phyloP scores from a whole-genome alignment of 1,140 invertebrate species.

The Hylyphantes graminicola region DNA sequence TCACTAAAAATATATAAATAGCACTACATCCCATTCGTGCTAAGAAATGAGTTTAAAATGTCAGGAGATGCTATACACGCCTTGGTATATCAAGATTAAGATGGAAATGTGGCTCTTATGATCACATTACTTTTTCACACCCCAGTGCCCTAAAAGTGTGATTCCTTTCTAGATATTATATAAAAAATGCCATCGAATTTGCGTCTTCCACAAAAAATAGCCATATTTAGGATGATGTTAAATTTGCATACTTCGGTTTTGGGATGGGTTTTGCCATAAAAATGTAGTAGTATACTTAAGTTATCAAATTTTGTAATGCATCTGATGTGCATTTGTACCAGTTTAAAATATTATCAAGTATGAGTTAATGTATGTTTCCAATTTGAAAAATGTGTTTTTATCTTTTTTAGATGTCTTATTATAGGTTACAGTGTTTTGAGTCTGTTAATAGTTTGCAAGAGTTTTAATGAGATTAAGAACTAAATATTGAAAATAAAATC shows the following conservation, averaged over 20 bases:
- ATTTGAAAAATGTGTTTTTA: too few species aligned
- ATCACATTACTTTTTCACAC: conserved; percentile 33
- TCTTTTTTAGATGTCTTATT: too few species aligned
- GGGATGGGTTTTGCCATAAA: conserved; percentile 15
- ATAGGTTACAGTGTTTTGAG: too few species aligned
- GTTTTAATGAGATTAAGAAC: too few species aligned
- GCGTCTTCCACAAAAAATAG: conserved; percentile 13
- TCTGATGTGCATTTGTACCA: too few species aligned
- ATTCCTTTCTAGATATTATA: conserved; percentile 3
- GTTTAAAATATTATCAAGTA: too few species aligned
- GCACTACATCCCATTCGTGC: not conserved
- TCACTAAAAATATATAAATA: too few species aligned
- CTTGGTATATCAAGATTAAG: conserved; percentile 18
- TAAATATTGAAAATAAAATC: too few species aligned
- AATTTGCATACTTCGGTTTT: conserved; percentile 24
- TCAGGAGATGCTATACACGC: conserved; percentile 9
- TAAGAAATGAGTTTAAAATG: conserved; percentile 27
- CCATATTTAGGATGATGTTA: conserved; percentile 25
- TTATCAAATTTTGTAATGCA: too few species aligned
- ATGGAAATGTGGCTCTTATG: conserved; percentile 29
- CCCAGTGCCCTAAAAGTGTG: not conserved
- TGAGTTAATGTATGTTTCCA: too few species aligned
- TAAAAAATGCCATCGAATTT: conserved; percentile 9
- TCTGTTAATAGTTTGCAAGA: too few species aligned
- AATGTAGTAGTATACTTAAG: not conserved